A percentile compares a stretch with the other conserved stretches of the same genome.
Evolutionary conservation across 2,888 invertebrate species (phyloP).

Genomic region (Mamestra brassicae): DNA sequence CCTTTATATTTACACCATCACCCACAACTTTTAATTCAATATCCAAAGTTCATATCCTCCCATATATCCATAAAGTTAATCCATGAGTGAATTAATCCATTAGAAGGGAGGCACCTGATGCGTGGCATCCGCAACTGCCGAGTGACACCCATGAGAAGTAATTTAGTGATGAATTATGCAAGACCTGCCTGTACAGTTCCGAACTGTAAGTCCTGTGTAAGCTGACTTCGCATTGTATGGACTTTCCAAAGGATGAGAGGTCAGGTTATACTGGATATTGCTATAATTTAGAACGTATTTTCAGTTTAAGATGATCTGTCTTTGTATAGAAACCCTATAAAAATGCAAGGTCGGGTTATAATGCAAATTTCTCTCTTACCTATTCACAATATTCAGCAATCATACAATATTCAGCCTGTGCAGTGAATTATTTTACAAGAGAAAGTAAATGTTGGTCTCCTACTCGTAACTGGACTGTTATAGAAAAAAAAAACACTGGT

Average conservation of each 20-base stretch:
- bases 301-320: not conserved
- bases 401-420: too few relatives aligned
- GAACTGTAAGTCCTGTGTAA: not conserved
- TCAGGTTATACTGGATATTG: not conserved
- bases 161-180: constrained; percentile 56
- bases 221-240: not conserved
- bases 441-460: too few relatives aligned
- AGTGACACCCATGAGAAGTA: constrained; percentile 26
- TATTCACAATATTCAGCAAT: too few relatives aligned
- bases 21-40: constrained; percentile 43
- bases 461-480: too few relatives aligned
- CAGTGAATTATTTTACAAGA: too few relatives aligned
- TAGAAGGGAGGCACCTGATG: constrained; percentile 52
- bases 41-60: constrained; percentile 10
- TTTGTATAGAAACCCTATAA: not conserved
- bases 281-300: not conserved
- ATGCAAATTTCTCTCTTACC: not conserved
- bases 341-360: not conserved
- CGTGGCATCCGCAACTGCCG: constrained; percentile 37
- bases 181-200: not conserved
- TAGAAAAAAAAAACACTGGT: too few relatives aligned
- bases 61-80: constrained; percentile 33
- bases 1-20: not conserved
- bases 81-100: constrained; percentile 59
- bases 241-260: not conserved